A percentile compares a stretch with the other conserved stretches of the same genome.
Conservation (phyloP, 2,888 invertebrate species). For the Andrena praecox region DNA sequence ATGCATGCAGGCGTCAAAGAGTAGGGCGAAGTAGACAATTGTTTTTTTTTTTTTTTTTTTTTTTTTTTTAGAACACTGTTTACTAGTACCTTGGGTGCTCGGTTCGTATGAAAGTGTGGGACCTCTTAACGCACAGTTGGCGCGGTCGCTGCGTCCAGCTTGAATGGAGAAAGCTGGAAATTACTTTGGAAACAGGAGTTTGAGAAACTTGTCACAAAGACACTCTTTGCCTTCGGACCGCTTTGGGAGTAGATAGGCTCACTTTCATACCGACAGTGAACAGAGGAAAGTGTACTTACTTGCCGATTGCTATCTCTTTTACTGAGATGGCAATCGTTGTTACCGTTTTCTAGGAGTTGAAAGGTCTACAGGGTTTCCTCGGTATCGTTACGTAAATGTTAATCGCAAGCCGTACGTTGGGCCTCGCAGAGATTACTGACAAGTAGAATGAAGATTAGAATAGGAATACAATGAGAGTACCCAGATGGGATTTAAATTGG, state of each 20-base stretch:
- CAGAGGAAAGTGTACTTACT: neutral
- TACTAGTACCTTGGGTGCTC: neutral
- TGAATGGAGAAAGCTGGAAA: neutral
- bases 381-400: neutral
- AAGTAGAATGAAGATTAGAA: no score
- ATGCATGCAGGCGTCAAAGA: constrained; percentile 57
- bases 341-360: neutral
- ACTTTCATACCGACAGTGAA: neutral
- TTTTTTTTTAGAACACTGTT: constrained; percentile 3
- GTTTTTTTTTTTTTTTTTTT: constrained; percentile 11
- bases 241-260: neutral
- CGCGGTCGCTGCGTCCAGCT: neutral
- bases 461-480: no score
- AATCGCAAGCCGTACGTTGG: neutral
- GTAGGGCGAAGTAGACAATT: constrained; percentile 43
- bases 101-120: constrained; percentile 1
- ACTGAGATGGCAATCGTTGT: constrained; percentile 5
- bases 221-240: no score
- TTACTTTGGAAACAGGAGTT: neutral
- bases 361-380: constrained; percentile 27
- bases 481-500: neutral
- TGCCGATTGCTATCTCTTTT: neutral
- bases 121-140: neutral
- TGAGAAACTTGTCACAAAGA: constrained; percentile 1
- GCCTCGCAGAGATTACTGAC: no score